These are phyloP conservation scores for Drosophila mulleri DNA, from an alignment of 2,888 invertebrate species.

Conservation along the genomic window DNA sequence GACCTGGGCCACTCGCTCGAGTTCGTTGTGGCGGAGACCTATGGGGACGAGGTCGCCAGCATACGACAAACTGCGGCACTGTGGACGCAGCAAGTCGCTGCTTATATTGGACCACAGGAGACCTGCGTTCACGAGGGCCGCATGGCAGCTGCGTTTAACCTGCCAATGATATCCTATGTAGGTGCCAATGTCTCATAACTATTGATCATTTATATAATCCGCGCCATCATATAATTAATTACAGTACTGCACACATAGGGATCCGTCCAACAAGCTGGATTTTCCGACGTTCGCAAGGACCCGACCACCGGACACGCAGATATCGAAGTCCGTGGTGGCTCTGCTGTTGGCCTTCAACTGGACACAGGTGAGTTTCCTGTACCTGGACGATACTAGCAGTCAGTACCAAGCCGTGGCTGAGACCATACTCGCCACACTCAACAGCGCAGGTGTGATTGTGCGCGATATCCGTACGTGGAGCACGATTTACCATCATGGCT, in stretches of 20 bases:
- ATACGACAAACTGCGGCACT: conserved; percentile 93
- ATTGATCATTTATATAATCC: neutral
- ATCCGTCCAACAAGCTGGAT: conserved; percentile 93
- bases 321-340: conserved; percentile 95
- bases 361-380: conserved; percentile 94
- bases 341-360: conserved; percentile 94
- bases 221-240: neutral
- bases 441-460: conserved; percentile 89
- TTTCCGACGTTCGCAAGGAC: conserved; percentile 97
- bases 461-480: conserved; percentile 88
- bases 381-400: conserved; percentile 91
- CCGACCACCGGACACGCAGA: conserved; percentile 96
- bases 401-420: conserved; percentile 91
- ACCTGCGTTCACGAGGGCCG: conserved; percentile 96
- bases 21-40: conserved; percentile 95
- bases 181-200: conserved; percentile 85
- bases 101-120: conserved; percentile 93
- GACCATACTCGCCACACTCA: conserved; percentile 91
- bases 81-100: conserved; percentile 93
- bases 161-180: conserved; percentile 98
- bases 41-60: conserved; percentile 94
- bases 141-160: conserved; percentile 96
- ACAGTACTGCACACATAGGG: conserved; percentile 95
- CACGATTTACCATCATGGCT: conserved; percentile 92
- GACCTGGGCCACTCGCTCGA: conserved; percentile 89